Conservation (phyloP, 2,888 invertebrate genomes). For the Caenorhabditis japonica region DNA sequence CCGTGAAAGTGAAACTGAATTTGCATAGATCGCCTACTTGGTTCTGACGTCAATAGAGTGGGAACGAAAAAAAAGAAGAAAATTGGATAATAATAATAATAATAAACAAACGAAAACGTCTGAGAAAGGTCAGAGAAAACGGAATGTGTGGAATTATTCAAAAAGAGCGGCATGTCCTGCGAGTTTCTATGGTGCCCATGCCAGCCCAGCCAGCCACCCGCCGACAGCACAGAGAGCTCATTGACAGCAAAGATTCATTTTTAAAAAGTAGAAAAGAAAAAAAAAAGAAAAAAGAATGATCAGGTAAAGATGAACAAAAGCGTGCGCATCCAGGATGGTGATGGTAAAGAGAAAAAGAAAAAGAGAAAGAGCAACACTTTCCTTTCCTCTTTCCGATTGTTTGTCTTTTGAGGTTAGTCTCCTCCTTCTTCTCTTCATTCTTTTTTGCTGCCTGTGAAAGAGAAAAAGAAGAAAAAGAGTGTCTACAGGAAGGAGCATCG, state of each 20-base stretch:
- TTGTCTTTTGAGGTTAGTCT: constrained; percentile 49
- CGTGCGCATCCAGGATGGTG: constrained; percentile 7
- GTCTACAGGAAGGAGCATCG: constrained; percentile 5
- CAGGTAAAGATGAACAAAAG: background rate
- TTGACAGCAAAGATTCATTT: no score
- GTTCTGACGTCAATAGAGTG: constrained; percentile 36
- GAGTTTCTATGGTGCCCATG: constrained; percentile 38
- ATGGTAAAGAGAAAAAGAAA: constrained; percentile 11
- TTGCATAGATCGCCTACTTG: constrained; percentile 39
- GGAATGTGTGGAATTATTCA: constrained; percentile 43
- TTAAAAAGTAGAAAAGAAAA: constrained; percentile 19
- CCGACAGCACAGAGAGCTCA: constrained; percentile 12
- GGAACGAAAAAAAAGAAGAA: constrained; percentile 10
- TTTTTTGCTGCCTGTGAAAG: constrained; percentile 12
- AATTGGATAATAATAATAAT: constrained; percentile 3
- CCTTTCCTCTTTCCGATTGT: constrained; percentile 13
- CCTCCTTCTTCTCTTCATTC: constrained; percentile 9
- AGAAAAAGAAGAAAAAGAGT: no score
- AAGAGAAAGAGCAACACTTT: constrained; percentile 28
- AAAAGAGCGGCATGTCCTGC: constrained; percentile 9
- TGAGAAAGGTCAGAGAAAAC: constrained; percentile 26
- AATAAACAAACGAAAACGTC: background rate
- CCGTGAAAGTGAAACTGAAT: constrained; percentile 47
- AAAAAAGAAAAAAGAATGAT: constrained; percentile 6
- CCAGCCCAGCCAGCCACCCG: no score